Percentiles rank a stretch among this genome's conserved stretches.
Conservation (phyloP, 1,140 invertebrate species). For the Drosophila equinoxialis region DNA sequence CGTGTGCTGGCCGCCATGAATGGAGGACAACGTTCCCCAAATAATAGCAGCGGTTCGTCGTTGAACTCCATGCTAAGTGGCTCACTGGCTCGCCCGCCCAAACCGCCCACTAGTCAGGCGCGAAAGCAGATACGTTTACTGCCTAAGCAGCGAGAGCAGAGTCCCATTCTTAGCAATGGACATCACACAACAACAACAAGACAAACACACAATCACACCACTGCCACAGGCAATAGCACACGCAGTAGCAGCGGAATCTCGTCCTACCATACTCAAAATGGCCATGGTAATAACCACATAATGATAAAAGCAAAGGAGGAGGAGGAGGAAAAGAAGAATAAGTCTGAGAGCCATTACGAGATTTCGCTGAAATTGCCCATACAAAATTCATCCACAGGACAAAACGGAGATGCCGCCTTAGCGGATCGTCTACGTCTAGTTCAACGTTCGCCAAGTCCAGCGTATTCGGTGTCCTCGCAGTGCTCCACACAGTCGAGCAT, state of each 20-base stretch:
- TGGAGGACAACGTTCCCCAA: slow-evolving; percentile 48
- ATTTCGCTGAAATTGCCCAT: slow-evolving; percentile 75
- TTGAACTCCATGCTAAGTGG: slow-evolving; percentile 53
- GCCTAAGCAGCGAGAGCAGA: slow-evolving; percentile 74
- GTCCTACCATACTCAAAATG: slow-evolving; percentile 38
- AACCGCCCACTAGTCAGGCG: slow-evolving; percentile 63
- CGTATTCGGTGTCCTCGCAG: slow-evolving; percentile 63
- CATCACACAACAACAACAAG: slow-evolving; percentile 33
- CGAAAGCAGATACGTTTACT: slow-evolving; percentile 69
- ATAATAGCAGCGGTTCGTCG: slow-evolving; percentile 63
- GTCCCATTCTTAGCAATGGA: slow-evolving; percentile 67
- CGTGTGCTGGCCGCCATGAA: slow-evolving; percentile 75
- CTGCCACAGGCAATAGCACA: slow-evolving; percentile 29
- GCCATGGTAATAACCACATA: slow-evolving; percentile 33
- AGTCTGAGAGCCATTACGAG: slow-evolving; percentile 66
- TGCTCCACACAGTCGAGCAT: slow-evolving; percentile 62
- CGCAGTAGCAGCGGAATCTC: slow-evolving; percentile 42
- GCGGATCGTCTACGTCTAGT: slow-evolving; percentile 59
- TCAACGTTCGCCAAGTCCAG: slow-evolving; percentile 76
- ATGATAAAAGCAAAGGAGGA: not conserved
- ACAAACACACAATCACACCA: slow-evolving; percentile 28
- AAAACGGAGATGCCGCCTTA: slow-evolving; percentile 28
- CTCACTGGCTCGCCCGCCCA: slow-evolving; percentile 46
- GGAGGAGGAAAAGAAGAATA: slow-evolving; percentile 27
- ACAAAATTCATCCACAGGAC: slow-evolving; percentile 50